phyloP scores from a whole-genome alignment of 2,113 vertebrate genomes.

The Oncorhynchus mykiss region DNA sequence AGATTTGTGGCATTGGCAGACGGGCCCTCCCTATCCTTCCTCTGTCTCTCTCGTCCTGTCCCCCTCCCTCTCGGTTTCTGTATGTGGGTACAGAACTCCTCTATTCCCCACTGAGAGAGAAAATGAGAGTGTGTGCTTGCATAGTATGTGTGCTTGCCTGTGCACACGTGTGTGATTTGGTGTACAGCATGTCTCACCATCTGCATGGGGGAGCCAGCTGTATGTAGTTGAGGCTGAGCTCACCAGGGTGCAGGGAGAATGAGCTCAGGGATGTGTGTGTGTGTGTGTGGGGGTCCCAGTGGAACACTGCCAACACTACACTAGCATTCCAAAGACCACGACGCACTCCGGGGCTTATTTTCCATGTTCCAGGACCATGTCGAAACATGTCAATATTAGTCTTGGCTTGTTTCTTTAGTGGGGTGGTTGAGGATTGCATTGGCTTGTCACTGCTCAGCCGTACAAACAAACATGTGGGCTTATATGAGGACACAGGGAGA shows the following conservation, averaged over 20 bases:
- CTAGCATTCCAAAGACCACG: conserved; percentile 15
- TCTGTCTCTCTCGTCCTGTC: conserved; percentile 65
- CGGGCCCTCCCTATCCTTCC: conserved; percentile 42
- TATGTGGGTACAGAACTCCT: conserved; percentile 15
- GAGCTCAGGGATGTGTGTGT: conserved; percentile 16
- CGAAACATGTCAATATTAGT: conserved; percentile 6
- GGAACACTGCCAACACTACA: neutral
- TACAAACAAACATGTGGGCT: neutral
- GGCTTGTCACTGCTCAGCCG: neutral
- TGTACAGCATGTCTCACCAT: conserved; percentile 37
- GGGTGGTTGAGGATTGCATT: neutral
- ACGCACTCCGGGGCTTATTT: neutral
- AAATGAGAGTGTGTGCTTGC: conserved; percentile 27
- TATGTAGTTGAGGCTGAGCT: conserved; percentile 39
- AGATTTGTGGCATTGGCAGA: conserved; percentile 68
- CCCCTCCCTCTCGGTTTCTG: conserved; percentile 20
- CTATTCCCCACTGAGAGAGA: neutral
- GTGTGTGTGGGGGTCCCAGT: neutral
- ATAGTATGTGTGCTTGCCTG: conserved; percentile 47
- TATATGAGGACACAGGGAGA: neutral
- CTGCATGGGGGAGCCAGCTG: conserved; percentile 54
- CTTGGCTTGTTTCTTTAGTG: conserved; percentile 1
- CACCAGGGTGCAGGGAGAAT: conserved; percentile 30
- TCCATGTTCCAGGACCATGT: conserved; percentile 5
- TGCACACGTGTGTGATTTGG: conserved; percentile 32